Evolutionary conservation across 2,888 invertebrate genomes (phyloP), one percentile per base, ranked within the genome.

Genomic region (Crematogaster levior): DNA sequence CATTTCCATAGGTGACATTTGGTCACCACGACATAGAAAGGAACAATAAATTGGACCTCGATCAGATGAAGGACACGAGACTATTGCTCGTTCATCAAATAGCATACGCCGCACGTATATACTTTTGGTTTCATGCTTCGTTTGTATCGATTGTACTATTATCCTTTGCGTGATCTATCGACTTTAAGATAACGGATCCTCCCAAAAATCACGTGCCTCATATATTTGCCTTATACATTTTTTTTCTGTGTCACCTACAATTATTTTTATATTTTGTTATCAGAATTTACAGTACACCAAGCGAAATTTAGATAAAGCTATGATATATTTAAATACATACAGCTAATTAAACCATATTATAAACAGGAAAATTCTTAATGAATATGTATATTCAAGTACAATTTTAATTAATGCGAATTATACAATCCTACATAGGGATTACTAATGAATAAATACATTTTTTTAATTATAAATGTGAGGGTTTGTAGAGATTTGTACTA

Each of bases 11-110:
- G n/a, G 10, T 73, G 61, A 18, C 56, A 51, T 73, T 65, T 73
- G 80, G 80, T 15, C 40, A 37, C 40, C 1, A 18, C 40, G 27
- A 60, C 27, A 73, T 48, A 43, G n/a, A 60, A 60, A 51, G 27
- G 73, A 81, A 51, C 72, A 43, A 73, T 73, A 81, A 73, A 61
- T 73, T 58, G 27, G 40, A 46, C 30, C 27, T 61, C 4, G 61
- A 34, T 73, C 48, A 51, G 60, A 80, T 40, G 51, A 73, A 73
- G 43, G 10, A n/a, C 37, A 46, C 24, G 46, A 37, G 27, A 40
- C 48, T 15, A 51, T 80, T 18, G 24, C 27, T 61, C 37, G 37
- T 60, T 70, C 18, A n/a, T 30, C 21, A 21, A 15, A 56, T 34
- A 18, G 15, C 15, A n/a, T 37, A n/a, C n/a, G n/a, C 18, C 18